Percentiles rank a stretch among this genome's conserved stretches.
phyloP scores from a whole-genome alignment of 2,797 vertebrate genomes.

The Coracias cyanogaster region DNA sequence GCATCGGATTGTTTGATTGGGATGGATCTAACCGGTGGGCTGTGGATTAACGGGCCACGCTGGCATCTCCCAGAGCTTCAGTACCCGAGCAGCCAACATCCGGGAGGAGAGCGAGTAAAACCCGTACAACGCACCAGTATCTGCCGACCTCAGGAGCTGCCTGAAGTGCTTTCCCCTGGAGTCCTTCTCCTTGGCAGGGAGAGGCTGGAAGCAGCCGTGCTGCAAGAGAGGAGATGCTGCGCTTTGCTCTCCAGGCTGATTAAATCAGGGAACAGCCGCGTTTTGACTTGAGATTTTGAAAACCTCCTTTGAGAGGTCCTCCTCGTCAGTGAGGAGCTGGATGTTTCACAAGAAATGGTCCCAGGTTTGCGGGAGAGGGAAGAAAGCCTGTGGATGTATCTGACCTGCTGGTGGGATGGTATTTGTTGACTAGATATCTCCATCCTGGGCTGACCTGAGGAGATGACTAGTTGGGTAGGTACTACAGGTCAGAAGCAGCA shows the following conservation, averaged over 20 bases:
- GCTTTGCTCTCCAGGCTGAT: too few species aligned
- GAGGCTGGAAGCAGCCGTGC: too few species aligned
- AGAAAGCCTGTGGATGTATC: too few species aligned
- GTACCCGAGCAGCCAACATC: background rate
- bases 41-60: accelerated
- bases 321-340: background rate
- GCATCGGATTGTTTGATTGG: background rate
- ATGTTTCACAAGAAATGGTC: background rate
- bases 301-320: background rate
- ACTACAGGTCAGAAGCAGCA: background rate
- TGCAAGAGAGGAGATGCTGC: too few species aligned
- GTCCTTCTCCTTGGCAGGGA: background rate
- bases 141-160: too few species aligned
- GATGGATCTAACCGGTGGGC: background rate
- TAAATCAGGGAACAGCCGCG: background rate
- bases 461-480: accelerated
- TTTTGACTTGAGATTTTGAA: background rate
- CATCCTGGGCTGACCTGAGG: background rate
- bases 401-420: too few species aligned
- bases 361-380: background rate
- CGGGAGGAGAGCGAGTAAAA: background rate
- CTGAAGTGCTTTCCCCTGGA: background rate
- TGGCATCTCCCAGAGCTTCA: background rate
- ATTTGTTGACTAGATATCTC: accelerated
- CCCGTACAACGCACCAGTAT: background rate